Percentiles rank a stretch among this genome's conserved stretches.
phyloP scores from a whole-genome alignment of 2,888 invertebrate species.

The Clostera curtula region DNA sequence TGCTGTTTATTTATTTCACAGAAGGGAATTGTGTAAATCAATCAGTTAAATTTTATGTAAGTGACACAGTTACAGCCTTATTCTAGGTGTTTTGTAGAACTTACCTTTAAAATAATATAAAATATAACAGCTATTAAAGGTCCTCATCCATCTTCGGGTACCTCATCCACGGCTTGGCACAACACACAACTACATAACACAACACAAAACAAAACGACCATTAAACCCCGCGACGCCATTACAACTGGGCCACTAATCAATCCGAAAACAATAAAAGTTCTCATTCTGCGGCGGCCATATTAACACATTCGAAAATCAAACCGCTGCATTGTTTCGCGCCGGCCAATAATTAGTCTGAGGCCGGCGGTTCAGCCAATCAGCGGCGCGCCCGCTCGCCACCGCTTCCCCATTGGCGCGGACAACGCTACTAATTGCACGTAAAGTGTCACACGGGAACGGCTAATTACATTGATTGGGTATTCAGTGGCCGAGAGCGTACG shows the following conservation, averaged over 20 bases:
- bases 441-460: conserved; percentile 29
- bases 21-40: too few relatives aligned
- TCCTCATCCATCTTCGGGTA: neutral
- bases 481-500: conserved; percentile 16
- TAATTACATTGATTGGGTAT: conserved; percentile 53
- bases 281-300: conserved; percentile 41
- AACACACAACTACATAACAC: conserved; percentile 5
- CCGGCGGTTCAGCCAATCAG: conserved; percentile 45
- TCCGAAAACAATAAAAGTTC: conserved; percentile 35
- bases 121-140: too few relatives aligned
- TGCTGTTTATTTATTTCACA: too few relatives aligned
- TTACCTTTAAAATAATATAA: too few relatives aligned
- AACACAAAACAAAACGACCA: conserved; percentile 23
- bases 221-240: conserved; percentile 37
- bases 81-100: too few relatives aligned
- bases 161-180: neutral
- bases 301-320: conserved; percentile 33
- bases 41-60: too few relatives aligned
- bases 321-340: conserved; percentile 42
- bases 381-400: conserved; percentile 27
- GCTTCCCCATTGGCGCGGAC: conserved; percentile 39
- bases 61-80: too few relatives aligned
- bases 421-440: conserved; percentile 37
- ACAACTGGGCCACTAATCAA: conserved; percentile 41
- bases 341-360: conserved; percentile 55